These are phyloP conservation scores for Eudyptes chrysolophus DNA, from an alignment of 2,113 vertebrate species.

Conservation along the genomic window DNA sequence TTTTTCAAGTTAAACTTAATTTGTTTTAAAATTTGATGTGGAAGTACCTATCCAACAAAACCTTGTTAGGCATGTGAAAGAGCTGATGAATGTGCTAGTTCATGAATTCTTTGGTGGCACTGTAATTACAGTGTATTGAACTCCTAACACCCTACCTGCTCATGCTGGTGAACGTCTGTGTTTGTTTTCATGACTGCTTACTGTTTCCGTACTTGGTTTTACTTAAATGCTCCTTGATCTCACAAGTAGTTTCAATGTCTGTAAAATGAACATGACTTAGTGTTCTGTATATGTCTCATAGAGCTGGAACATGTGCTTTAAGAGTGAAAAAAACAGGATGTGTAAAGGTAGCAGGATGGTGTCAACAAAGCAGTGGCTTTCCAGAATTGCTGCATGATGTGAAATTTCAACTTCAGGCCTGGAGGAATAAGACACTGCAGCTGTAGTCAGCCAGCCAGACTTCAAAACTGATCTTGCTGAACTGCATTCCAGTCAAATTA, in stretches of 20 bases:
- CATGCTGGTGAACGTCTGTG: neutral
- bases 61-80: neutral
- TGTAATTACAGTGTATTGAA: neutral
- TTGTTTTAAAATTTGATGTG: neutral
- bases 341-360: neutral
- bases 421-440: neutral
- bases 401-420: neutral
- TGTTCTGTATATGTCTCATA: neutral
- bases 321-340: neutral
- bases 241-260: neutral
- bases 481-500: conserved; percentile 30
- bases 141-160: neutral
- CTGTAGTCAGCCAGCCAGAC: neutral
- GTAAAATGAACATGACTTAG: neutral
- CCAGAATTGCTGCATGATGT: neutral
- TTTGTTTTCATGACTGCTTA: neutral
- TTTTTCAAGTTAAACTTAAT: neutral
- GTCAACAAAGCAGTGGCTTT: neutral
- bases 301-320: neutral
- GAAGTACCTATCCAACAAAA: neutral
- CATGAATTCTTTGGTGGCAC: neutral
- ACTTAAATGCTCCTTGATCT: neutral
- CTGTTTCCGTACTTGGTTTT: neutral
- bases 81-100: neutral
- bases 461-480: neutral